A percentile compares a stretch with the other conserved stretches of the same genome.
phyloP scores from a whole-genome alignment of 2,888 invertebrate species.

The Pristionchus entomophagus region DNA sequence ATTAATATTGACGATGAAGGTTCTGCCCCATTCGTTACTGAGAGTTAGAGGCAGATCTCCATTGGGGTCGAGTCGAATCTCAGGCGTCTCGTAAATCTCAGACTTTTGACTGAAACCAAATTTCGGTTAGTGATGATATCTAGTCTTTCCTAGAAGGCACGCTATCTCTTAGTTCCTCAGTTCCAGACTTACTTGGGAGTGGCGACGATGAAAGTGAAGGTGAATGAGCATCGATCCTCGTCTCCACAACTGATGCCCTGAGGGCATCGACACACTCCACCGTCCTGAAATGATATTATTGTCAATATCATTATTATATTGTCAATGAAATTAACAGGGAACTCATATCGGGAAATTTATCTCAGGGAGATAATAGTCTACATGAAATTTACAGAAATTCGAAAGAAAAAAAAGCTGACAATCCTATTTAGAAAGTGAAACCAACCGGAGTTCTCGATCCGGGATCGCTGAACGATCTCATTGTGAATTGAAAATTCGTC shows the following conservation, averaged over 20 bases:
- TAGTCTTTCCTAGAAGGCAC: too few relatives aligned
- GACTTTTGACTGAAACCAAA: conserved; percentile 32
- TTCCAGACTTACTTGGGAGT: conserved; percentile 46
- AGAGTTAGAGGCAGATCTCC: neutral
- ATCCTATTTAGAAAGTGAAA: too few relatives aligned
- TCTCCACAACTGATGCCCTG: neutral
- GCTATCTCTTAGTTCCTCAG: too few relatives aligned
- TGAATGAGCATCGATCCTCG: conserved; percentile 26
- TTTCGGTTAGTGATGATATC: too few relatives aligned
- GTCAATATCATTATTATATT: too few relatives aligned
- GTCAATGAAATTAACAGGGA: too few relatives aligned
- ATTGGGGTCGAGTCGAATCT: conserved; percentile 24
- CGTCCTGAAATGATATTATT: too few relatives aligned
- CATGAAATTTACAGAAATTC: neutral
- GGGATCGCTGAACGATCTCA: conserved; percentile 22
- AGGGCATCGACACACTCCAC: conserved; percentile 34
- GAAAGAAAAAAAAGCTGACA: neutral
- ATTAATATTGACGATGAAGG: neutral
- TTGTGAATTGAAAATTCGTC: conserved; percentile 27
- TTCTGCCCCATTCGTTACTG: conserved; percentile 26
- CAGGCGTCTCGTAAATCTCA: conserved; percentile 28
- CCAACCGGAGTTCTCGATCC: conserved; percentile 36
- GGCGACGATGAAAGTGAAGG: conserved; percentile 44
- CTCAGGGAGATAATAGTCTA: neutral
- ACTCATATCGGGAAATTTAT: neutral